phyloP scores from a whole-genome alignment of 1,140 invertebrate species.

The Archegozetes longisetosus region DNA sequence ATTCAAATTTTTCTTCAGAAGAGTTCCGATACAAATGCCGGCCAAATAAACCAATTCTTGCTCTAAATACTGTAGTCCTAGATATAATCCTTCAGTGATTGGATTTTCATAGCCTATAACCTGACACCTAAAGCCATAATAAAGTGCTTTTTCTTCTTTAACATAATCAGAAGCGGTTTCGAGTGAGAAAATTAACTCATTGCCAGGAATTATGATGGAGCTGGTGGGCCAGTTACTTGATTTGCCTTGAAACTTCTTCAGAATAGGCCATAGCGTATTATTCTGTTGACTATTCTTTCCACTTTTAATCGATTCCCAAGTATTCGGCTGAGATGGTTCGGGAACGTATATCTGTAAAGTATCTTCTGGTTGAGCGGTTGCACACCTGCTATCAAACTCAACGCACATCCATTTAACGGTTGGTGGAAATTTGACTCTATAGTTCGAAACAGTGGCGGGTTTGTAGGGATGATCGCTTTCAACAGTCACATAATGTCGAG shows the following conservation, averaged over 20 bases:
- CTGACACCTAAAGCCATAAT: slow-evolving; percentile 71
- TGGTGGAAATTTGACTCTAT: slow-evolving; percentile 73
- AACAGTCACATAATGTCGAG: slow-evolving; percentile 67
- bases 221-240: slow-evolving; percentile 65
- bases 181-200: slow-evolving; percentile 82
- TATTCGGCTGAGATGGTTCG: slow-evolving; percentile 16
- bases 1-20: slow-evolving; percentile 67
- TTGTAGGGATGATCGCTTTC: slow-evolving; percentile 96
- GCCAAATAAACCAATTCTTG: slow-evolving; percentile 63
- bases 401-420: slow-evolving; percentile 76
- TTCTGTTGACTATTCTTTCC: not conserved
- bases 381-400: slow-evolving; percentile 80
- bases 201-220: slow-evolving; percentile 70
- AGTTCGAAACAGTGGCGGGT: slow-evolving; percentile 66
- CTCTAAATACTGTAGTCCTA: slow-evolving; percentile 6
- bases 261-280: slow-evolving; percentile 45
- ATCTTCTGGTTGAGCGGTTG: slow-evolving; percentile 86
- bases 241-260: slow-evolving; percentile 48
- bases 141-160: slow-evolving; percentile 65
- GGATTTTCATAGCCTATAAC: slow-evolving; percentile 76
- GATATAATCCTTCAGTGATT: slow-evolving; percentile 1
- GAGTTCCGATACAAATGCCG: slow-evolving; percentile 69
- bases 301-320: not conserved
- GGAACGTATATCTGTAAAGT: slow-evolving; percentile 70
- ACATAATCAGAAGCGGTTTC: slow-evolving; percentile 91